Conservation (phyloP, 2,888 invertebrate species). For the Reticulitermes lucifugus region DNA sequence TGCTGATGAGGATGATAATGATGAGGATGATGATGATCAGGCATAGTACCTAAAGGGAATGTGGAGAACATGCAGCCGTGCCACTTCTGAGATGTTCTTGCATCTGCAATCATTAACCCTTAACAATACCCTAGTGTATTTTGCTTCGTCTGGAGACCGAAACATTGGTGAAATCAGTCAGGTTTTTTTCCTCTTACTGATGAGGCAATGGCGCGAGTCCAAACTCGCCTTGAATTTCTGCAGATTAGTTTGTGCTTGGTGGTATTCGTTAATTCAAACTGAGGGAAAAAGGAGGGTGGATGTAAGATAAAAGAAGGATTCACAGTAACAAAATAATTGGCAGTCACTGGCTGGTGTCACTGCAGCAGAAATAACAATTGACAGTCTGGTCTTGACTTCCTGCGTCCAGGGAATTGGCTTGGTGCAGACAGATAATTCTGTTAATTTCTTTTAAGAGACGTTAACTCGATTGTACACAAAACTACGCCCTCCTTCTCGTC, state of each 20-base stretch:
- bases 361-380: conserved; percentile 48
- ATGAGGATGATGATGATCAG: too few species aligned
- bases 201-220: conserved; percentile 22
- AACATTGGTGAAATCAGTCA: conserved; percentile 43
- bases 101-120: too few species aligned
- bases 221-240: background rate
- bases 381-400: conserved; percentile 13
- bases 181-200: conserved; percentile 31
- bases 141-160: background rate
- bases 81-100: too few species aligned
- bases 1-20: too few species aligned
- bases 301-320: background rate
- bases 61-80: too few species aligned
- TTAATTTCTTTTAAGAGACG: background rate
- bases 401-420: background rate
- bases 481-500: background rate
- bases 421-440: background rate
- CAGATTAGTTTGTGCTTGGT: background rate
- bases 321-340: conserved; percentile 40
- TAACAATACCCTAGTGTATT: too few species aligned
- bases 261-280: conserved; percentile 21
- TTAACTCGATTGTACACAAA: conserved; percentile 10
- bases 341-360: conserved; percentile 38
- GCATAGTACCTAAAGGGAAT: too few species aligned
- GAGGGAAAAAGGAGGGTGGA: background rate